Base-by-base conservation (phyloP, 2,888 invertebrate species). In the Piscicola geometra region DNA sequence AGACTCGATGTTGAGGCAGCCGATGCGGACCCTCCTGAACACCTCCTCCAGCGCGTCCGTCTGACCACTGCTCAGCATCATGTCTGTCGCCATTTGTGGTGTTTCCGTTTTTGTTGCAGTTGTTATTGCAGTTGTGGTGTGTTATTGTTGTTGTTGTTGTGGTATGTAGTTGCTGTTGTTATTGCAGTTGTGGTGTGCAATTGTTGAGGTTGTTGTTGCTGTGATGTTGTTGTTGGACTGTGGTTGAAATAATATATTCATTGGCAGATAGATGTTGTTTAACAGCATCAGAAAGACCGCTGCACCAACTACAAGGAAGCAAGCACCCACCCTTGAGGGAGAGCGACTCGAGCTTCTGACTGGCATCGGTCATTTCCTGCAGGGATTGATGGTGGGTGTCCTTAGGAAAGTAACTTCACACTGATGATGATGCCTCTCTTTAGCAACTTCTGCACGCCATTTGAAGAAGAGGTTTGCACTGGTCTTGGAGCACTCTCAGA, bases 41-140 rank as follows among this genome's bases (percentile, higher is more conserved):
- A 94, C 88, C 81, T 93, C 92, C 85, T 94, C 94, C 72, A 94
- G 85, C 28, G 92, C 90, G 87, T 94, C 93, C 85, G 94, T 94
- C 72, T 94, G 85, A 28, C 92, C 90, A 87, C 94, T 93, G 83
- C 90, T 90, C 79, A 90, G 90, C 76, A 89, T 88, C 79, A 89
- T 86, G 78, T 90, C 89, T 78, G 91, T 60, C 3, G 35, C n/a
- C 25, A 52, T 52, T 28, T 50, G 47, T 60, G 73, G 56, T 15
- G 52, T 25, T n/a, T n/a, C n/a, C n/a, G n/a, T n/a, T n/a, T n/a
- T n/a, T n/a, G n/a, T n/a, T n/a, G n/a, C n/a, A n/a, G n/a, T 9
- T 56, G 60, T 5, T 56, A 25, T 9, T 56, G 60, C 9, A 47
- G 50, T 47, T 21, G 21, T 47, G 50, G 50, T 47, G 50, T 15